Conservation (phyloP, 2,888 invertebrate species). For the Drosophila fungiperda region DNA sequence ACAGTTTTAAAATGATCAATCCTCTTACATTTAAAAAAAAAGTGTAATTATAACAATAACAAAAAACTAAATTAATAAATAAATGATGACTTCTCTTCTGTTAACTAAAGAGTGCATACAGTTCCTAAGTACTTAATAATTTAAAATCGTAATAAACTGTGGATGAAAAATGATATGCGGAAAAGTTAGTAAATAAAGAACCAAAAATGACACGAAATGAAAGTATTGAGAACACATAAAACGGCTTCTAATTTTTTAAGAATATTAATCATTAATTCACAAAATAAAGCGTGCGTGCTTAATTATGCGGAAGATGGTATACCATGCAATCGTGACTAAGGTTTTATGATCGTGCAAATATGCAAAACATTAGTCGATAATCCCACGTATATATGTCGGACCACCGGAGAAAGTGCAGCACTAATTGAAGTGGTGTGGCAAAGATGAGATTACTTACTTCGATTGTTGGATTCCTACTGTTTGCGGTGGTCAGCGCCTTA, state of each 20-base stretch:
- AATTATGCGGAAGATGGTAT: conserved; percentile 48
- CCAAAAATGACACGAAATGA: conserved; percentile 12
- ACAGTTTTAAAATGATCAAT: not conserved
- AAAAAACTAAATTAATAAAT: too few species aligned
- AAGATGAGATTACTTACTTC: conserved; percentile 47
- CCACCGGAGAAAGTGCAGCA: conserved; percentile 36
- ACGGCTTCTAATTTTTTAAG: not conserved
- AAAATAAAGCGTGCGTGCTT: conserved; percentile 28
- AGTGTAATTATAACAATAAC: not conserved
- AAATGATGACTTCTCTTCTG: too few species aligned
- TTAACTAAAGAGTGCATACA: not conserved
- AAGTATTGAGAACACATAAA: conserved; percentile 5
- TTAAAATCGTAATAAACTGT: not conserved
- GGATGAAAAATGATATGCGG: conserved; percentile 1
- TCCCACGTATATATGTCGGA: conserved; percentile 55
- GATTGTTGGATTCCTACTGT: conserved; percentile 16
- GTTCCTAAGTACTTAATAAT: not conserved
- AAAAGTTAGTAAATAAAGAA: not conserved
- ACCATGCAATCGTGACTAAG: conserved; percentile 31
- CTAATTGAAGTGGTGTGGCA: conserved; percentile 27
- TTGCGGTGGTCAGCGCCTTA: conserved; percentile 16
- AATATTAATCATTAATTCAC: conserved; percentile 9
- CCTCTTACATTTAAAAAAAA: not conserved
- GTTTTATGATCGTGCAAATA: conserved; percentile 52
- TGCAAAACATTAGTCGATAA: conserved; percentile 16